Conservation (phyloP, 2,113 vertebrate species). For the Orcinus orca region DNA sequence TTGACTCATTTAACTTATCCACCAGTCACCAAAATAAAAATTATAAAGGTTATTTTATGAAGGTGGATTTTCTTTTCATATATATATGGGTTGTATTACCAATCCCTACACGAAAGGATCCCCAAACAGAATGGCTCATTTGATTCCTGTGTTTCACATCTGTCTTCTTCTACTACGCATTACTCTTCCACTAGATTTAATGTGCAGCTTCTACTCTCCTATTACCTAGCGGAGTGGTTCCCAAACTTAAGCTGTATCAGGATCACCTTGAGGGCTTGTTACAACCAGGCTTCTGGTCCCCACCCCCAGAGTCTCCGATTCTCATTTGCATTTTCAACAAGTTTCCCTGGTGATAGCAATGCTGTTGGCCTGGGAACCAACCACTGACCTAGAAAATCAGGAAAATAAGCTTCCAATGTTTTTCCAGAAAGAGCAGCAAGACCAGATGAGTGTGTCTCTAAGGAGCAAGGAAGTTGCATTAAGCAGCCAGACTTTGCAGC, state of each 20-base stretch:
- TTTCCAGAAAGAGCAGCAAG: background rate
- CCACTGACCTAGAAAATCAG: slow-evolving; percentile 17
- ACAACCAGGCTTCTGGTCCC: background rate
- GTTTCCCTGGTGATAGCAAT: background rate
- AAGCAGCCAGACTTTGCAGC: too few species aligned
- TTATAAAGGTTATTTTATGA: too few species aligned
- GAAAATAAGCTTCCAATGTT: background rate
- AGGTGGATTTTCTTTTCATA: too few species aligned
- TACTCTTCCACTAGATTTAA: background rate
- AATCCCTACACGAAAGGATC: too few species aligned
- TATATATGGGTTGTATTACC: too few species aligned
- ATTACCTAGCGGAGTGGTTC: background rate
- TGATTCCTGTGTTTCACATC: too few species aligned
- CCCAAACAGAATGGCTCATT: too few species aligned
- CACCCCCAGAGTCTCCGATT: background rate
- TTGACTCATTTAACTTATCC: too few species aligned
- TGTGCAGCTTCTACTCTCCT: background rate
- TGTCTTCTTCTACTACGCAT: too few species aligned
- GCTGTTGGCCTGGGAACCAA: background rate
- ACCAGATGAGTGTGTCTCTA: background rate
- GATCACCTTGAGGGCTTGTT: background rate
- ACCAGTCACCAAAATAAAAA: too few species aligned
- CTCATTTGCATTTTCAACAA: background rate
- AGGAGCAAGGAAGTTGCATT: background rate
- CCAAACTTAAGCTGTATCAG: background rate